A percentile compares a stretch with the other conserved stretches of the same genome.
Evolutionary conservation across 2,797 vertebrate species (phyloP).

Genomic region (Hemitrygon akajei): DNA sequence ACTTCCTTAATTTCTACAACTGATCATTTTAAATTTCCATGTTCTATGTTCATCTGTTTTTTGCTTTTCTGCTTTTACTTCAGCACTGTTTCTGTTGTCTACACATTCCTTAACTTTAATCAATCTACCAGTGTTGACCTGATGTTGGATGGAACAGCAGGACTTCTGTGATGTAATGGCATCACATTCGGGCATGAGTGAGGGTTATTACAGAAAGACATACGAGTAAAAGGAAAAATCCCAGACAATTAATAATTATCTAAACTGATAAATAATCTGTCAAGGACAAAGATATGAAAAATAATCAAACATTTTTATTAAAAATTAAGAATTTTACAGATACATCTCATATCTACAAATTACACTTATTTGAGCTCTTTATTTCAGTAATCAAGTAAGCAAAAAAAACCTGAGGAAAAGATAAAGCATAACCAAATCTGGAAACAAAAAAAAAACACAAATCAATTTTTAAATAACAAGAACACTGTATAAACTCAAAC

Average conservation of each 20-base stretch:
- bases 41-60: not conserved
- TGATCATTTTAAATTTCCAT: not conserved
- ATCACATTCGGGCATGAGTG: too few species aligned
- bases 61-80: not conserved
- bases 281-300: too few species aligned
- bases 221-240: too few species aligned
- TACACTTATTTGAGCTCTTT: not conserved
- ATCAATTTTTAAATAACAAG: not conserved
- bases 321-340: not conserved
- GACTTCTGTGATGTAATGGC: not conserved
- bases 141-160: not conserved
- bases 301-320: too few species aligned
- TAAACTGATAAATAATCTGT: too few species aligned
- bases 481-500: slow-evolving; percentile 41
- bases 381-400: not conserved
- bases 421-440: not conserved
- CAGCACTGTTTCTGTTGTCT: not conserved
- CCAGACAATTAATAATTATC: too few species aligned
- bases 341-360: not conserved
- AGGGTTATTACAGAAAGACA: too few species aligned
- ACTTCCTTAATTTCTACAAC: not conserved
- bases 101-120: too few species aligned
- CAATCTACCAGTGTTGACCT: not conserved
- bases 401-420: not conserved
- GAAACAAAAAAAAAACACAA: not conserved